Base-by-base conservation (phyloP, 2,797 vertebrate species). In the Sebastes diploproa region DNA sequence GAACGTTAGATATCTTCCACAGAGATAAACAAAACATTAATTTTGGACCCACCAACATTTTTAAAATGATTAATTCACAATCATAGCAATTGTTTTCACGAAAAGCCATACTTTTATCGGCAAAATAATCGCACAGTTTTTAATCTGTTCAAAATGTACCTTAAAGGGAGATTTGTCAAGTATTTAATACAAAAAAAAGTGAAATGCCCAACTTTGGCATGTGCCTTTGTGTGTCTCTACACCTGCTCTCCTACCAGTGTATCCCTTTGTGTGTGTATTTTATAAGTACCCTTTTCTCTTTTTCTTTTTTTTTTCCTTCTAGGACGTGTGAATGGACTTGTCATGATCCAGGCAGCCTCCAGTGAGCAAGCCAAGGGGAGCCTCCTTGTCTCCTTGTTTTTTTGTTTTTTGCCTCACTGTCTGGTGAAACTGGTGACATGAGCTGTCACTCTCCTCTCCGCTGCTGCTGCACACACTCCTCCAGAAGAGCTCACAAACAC, bases 271-370 rank as follows among this genome's bases (percentile, higher is more conserved):
- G 46, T 73, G 36, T 60, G 55, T 67, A 20, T 8, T 67, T 22
- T 32, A 10, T 54, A 5, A 72, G 23, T 4, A 9, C 4, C 12
- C 3, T 20, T 55, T 20, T 7, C 23, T 50, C 23, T 50, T 9
- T 50, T 20, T 13, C 4, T 72, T 54, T 34, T 25, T 30, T 30
- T 34, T 58, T 76, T 27, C 10, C 36, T 56, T 58, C 50, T 16
- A 54, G 81, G 72, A 82, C 3, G 65, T 88, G 87, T 84, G 80
- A 94, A 94, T 94, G 89, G 91, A 93, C 75, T 86, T 92, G 84
- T 91, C 91, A 75, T 93, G 91, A 92, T 89, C 46, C 46, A 55
- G 75, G 16, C 71, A 71, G 29, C 72, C 84, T 86, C 69, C 27
- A 50, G 73, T 75, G 88, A 81, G 56, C 38, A 68, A 69, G 67